A percentile compares a stretch with the other conserved stretches of the same genome.
phyloP scores from a whole-genome alignment of 1,140 invertebrate genomes.

The Tribolium castaneum region DNA sequence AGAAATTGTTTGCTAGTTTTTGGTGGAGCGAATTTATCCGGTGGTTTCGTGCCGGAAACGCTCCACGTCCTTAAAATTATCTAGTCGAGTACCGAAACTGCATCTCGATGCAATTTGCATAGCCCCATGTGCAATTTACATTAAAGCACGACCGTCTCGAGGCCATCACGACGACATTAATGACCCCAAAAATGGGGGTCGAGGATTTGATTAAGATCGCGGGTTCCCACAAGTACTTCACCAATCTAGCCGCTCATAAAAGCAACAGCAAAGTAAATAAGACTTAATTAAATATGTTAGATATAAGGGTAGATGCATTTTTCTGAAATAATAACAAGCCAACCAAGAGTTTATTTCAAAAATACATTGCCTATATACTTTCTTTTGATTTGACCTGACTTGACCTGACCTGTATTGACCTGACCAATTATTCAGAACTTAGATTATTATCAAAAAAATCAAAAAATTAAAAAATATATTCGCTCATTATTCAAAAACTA shows the following conservation, averaged over 20 bases:
- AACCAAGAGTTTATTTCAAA: no score
- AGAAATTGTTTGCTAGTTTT: slow-evolving; percentile 12
- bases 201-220: background rate
- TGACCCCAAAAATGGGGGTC: slow-evolving; percentile 6
- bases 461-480: no score
- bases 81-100: background rate
- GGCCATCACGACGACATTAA: slow-evolving; percentile 17
- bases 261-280: no score
- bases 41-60: background rate
- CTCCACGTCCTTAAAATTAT: background rate
- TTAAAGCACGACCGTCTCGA: background rate
- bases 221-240: background rate
- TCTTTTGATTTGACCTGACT: no score
- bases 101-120: slow-evolving; percentile 9
- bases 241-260: background rate
- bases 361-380: no score
- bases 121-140: slow-evolving; percentile 25
- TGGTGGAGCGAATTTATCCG: background rate
- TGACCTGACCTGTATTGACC: no score
- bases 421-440: no score
- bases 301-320: no score
- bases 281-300: no score
- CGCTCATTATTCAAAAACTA: no score
- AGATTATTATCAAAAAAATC: no score
- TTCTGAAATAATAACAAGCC: no score